Evolutionary conservation across 2,797 vertebrate genomes (phyloP), one percentile per base, ranked within the genome.

Genomic region (Anolis apletophallus): DNA sequence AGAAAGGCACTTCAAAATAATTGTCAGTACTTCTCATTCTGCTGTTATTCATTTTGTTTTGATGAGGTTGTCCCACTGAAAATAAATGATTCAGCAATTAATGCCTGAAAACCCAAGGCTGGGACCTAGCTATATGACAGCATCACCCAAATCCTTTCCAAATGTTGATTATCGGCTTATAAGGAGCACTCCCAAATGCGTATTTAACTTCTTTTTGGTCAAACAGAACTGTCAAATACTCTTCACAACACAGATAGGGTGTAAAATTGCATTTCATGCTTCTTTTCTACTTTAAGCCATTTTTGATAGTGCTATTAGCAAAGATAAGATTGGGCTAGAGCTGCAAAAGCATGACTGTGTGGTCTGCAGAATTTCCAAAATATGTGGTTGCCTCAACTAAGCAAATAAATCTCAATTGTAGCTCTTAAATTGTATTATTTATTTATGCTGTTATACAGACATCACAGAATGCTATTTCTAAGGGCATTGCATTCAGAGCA

Each of bases 271-370:
- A n/a, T 73, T 88, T 86, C 13, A 76, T 84, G 2, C 3, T 76
- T 29, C 21, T 36, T 83, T 87, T 88, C 73, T 83, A 72, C 75
- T 91, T 89, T 74, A 57, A 92, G 73, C 82, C 52, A 78, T 19
- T 82, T 83, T 79, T 55, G 59, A 85, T 52, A 86, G 36, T n/a
- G 29, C 0, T 72, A 80, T 40, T 71, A 91, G 13, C 86, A 67
- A 88, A 88, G n/a, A 77, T 36, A 83, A 87, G 76, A 32, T 21
- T 84, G 59, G 80, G 32, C 9, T 84, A 80, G 16, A n/a, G 67
- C 82, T 91, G 91, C 59, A 87, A 29, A 17, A 83, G 73, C 83
- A 88, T 85, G 87, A 55, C 1, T 84, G 26, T 76, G 86, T 83
- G 81, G 83, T 90, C 91, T 59, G 69, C 88, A 74, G 64, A 32